Conservation (phyloP, 1,140 invertebrate species). For the Ceratosolen solmsi region DNA sequence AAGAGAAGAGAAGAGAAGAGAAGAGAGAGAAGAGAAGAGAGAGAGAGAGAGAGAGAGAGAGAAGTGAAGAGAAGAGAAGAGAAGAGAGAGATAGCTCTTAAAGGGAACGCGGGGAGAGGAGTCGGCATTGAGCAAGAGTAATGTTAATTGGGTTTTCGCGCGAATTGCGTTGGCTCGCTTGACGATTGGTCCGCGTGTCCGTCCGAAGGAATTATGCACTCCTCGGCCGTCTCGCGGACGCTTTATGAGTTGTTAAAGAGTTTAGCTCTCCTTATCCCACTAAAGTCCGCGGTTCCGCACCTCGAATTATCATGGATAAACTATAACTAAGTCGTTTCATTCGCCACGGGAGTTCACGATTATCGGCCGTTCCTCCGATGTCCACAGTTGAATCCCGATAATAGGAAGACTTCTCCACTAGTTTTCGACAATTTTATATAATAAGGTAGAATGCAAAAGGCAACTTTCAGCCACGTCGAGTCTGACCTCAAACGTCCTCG, state of each 20-base stretch:
- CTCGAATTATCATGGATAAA: not conserved
- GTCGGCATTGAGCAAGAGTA: constrained; percentile 59
- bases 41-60: too few species aligned
- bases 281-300: not conserved
- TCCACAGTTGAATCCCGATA: not conserved
- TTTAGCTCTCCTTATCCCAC: constrained; percentile 61
- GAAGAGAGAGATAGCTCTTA: not conserved
- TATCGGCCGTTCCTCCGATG: not conserved
- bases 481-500: too few species aligned
- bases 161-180: constrained; percentile 60
- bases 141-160: constrained; percentile 63
- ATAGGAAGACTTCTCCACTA: not conserved
- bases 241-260: constrained; percentile 65
- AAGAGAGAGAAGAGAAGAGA: constrained; percentile 5
- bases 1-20: not conserved
- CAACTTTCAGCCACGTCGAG: too few species aligned
- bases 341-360: not conserved
- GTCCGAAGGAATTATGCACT: constrained; percentile 61
- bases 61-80: not conserved
- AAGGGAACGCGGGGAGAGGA: constrained; percentile 55
- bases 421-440: too few species aligned
- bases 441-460: too few species aligned
- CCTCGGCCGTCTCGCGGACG: constrained; percentile 39
- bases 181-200: constrained; percentile 45
- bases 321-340: not conserved